Percentiles rank a stretch among this genome's conserved stretches.
Conservation (phyloP, 1,140 invertebrate genomes). For the Choristoneura fumiferana region DNA sequence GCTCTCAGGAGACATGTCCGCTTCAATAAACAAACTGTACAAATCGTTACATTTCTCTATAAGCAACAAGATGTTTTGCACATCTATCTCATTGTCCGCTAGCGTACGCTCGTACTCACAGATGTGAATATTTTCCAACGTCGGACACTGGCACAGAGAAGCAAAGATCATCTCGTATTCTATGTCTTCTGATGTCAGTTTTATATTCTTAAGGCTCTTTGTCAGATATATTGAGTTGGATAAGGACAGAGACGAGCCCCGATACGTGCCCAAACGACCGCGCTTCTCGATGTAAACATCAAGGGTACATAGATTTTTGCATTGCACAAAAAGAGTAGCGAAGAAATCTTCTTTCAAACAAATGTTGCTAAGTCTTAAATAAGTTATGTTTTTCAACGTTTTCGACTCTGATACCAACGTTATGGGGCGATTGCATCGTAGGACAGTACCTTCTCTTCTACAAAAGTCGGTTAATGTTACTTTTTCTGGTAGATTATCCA, state of each 20-base stretch:
- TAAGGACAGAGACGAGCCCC: constrained; percentile 20
- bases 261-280: constrained; percentile 17
- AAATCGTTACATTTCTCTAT: constrained; percentile 29
- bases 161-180: constrained; percentile 29
- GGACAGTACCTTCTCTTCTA: constrained; percentile 22
- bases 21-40: constrained; percentile 34
- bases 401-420: constrained; percentile 18
- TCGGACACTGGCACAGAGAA: constrained; percentile 22
- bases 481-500: constrained; percentile 25
- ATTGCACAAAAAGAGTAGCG: constrained; percentile 23
- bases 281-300: constrained; percentile 27
- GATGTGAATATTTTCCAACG: constrained; percentile 33
- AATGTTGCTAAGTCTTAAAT: constrained; percentile 31
- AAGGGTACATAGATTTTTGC: constrained; percentile 25
- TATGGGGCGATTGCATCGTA: constrained; percentile 21
- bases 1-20: constrained; percentile 28
- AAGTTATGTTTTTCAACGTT: constrained; percentile 24
- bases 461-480: constrained; percentile 34
- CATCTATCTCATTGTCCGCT: constrained; percentile 8
- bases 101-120: constrained; percentile 29
- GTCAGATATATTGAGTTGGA: constrained; percentile 23
- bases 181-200: constrained; percentile 31
- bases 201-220: constrained; percentile 29
- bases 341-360: constrained; percentile 28
- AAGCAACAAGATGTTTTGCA: constrained; percentile 21